Evolutionary conservation across 1,140 invertebrate species (phyloP).

Genomic region (Gyrodactylus salaris): DNA sequence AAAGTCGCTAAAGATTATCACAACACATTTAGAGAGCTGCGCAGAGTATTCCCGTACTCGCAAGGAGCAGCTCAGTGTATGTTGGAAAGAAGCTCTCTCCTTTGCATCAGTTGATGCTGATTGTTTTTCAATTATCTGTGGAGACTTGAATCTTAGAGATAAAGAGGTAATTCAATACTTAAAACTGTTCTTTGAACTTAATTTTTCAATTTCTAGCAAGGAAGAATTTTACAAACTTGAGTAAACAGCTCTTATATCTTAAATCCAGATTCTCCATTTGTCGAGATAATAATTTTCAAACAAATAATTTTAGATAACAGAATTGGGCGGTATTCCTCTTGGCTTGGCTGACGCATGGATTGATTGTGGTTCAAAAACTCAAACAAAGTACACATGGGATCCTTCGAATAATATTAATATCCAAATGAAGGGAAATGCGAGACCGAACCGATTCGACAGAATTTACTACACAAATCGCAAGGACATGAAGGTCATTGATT

Average conservation of each 20-base stretch:
- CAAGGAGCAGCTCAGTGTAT: background rate
- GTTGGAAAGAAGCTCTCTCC: background rate
- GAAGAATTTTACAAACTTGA: too few relatives aligned
- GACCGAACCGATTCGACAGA: background rate
- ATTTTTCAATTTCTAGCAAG: too few relatives aligned
- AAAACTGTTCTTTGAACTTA: too few relatives aligned
- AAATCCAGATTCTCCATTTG: too few relatives aligned
- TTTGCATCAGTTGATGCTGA: background rate
- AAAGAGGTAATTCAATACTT: too few relatives aligned
- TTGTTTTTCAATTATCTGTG: background rate
- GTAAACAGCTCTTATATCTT: too few relatives aligned
- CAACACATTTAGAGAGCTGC: background rate
- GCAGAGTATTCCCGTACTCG: background rate
- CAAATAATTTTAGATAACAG: too few relatives aligned
- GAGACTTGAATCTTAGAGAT: background rate
- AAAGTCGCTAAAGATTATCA: background rate
- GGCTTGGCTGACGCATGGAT: background rate
- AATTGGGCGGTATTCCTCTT: background rate
- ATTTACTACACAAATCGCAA: background rate
- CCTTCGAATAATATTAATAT: background rate
- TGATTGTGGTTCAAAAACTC: background rate
- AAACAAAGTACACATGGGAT: background rate
- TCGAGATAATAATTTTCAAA: too few relatives aligned
- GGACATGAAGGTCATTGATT: background rate
- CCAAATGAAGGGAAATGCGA: too few relatives aligned